Conservation (phyloP, 2,113 vertebrate genomes). For the Isurus oxyrinchus region DNA sequence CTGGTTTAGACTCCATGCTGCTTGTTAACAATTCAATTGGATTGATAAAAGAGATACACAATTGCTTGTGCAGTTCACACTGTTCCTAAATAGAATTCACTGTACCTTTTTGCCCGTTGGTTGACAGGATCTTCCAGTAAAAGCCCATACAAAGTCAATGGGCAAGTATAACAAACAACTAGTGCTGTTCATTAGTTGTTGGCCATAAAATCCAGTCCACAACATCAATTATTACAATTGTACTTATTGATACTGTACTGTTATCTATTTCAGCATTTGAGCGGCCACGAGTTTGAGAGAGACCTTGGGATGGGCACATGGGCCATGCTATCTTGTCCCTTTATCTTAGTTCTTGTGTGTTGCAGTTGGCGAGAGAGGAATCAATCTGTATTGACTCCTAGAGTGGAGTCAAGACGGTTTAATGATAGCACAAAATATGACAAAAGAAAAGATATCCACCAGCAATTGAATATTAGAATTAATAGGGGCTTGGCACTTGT, state of each 20-base stretch:
- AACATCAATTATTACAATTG: neutral
- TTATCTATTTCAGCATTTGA: neutral
- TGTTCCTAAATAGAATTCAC: neutral
- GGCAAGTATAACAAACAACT: neutral
- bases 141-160: neutral
- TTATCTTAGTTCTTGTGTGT: neutral
- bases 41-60: neutral
- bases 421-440: neutral
- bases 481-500: neutral
- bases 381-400: neutral
- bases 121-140: neutral
- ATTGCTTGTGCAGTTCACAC: neutral
- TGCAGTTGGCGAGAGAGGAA: neutral
- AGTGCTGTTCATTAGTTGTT: no score
- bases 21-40: neutral
- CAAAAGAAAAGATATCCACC: neutral
- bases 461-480: neutral
- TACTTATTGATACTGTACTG: neutral
- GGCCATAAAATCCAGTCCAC: neutral
- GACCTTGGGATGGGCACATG: neutral
- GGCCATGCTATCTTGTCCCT: neutral
- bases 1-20: neutral
- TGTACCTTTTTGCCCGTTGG: neutral
- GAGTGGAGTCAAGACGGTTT: neutral
- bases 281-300: neutral